phyloP scores from a whole-genome alignment of 2,113 vertebrate genomes.

The Lepus americanus region DNA sequence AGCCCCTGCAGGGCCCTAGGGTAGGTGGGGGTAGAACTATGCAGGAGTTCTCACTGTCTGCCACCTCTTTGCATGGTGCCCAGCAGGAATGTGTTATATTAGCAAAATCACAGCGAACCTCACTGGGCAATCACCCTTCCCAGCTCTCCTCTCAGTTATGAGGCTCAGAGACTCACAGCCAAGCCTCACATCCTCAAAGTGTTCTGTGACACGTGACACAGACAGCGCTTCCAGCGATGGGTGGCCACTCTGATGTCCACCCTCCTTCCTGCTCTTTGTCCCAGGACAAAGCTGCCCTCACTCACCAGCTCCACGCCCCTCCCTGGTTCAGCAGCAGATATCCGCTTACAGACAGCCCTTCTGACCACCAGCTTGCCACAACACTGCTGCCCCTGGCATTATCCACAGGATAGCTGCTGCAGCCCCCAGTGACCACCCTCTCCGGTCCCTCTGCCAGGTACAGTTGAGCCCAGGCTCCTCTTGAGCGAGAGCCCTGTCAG shows the following conservation, averaged over 20 bases:
- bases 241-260: not conserved
- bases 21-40: not conserved
- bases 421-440: not conserved
- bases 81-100: not conserved
- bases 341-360: not conserved
- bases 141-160: not conserved
- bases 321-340: not conserved
- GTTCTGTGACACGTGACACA: not conserved
- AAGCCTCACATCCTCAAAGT: not conserved
- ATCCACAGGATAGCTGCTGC: not conserved
- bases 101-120: not conserved
- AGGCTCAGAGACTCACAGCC: not conserved
- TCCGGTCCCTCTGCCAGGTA: not conserved
- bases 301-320: not conserved
- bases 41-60: not conserved
- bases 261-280: not conserved
- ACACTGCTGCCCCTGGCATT: accelerated
- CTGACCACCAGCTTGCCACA: not conserved
- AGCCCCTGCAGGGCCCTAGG: too few relatives aligned
- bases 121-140: not conserved
- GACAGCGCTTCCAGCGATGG: not conserved
- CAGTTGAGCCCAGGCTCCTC: not conserved
- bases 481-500: not conserved
- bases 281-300: not conserved
- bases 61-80: not conserved